A percentile compares a stretch with the other conserved stretches of the same genome.
phyloP scores from a whole-genome alignment of 2,113 vertebrate species.

The Dinomys branickii region DNA sequence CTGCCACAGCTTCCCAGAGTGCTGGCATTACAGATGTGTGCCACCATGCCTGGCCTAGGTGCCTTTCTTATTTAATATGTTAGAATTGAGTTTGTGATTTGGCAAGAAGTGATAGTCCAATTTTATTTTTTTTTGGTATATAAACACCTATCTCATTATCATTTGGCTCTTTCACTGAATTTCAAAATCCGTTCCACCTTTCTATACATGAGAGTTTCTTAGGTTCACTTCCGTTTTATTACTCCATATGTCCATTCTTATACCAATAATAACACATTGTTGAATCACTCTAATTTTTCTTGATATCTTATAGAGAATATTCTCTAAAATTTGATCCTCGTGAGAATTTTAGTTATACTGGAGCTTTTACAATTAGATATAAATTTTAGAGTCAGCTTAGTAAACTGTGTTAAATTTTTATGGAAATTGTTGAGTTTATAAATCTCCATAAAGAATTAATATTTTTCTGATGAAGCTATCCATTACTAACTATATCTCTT shows the following conservation, averaged over 20 bases:
- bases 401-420: background rate
- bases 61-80: background rate
- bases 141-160: background rate
- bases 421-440: background rate
- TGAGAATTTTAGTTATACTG: background rate
- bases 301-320: background rate
- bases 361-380: background rate
- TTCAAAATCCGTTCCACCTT: background rate
- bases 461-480: background rate
- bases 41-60: background rate
- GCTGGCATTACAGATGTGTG: background rate
- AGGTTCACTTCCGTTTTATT: slow-evolving; percentile 19
- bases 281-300: background rate
- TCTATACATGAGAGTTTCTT: background rate
- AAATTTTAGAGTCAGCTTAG: background rate
- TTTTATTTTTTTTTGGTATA: background rate
- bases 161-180: background rate
- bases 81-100: background rate
- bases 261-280: background rate
- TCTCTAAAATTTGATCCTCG: background rate
- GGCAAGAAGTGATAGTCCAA: background rate
- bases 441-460: background rate
- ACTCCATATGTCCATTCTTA: background rate
- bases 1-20: background rate
- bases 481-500: background rate